These are phyloP conservation scores for Chironomus tepperi DNA, from an alignment of 1,140 invertebrate species.

Conservation along the genomic window DNA sequence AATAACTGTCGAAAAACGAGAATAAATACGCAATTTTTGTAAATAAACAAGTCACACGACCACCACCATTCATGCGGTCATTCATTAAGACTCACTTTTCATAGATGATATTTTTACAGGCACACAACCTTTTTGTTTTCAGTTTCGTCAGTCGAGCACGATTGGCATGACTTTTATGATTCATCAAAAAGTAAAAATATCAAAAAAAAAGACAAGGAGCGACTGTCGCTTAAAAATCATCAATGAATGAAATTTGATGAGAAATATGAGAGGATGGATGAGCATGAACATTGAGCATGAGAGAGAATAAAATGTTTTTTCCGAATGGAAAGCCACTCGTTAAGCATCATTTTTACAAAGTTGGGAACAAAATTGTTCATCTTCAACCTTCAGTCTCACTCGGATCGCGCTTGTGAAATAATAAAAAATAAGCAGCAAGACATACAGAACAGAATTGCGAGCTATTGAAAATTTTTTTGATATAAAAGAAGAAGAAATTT, in stretches of 20 bases:
- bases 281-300: background rate
- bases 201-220: background rate
- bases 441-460: background rate
- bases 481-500: background rate
- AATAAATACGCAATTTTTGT: too few species aligned
- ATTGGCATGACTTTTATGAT: background rate
- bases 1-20: too few species aligned
- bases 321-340: background rate
- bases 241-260: slow-evolving; percentile 7
- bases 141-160: too few species aligned
- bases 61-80: background rate
- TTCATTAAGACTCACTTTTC: background rate
- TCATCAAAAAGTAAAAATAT: background rate
- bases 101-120: background rate
- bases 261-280: background rate
- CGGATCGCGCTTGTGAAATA: slow-evolving; percentile 15
- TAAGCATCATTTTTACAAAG: background rate
- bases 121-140: background rate
- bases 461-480: background rate
- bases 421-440: background rate
- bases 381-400: background rate
- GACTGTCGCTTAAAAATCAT: background rate
- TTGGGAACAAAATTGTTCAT: background rate
- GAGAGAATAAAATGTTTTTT: background rate
- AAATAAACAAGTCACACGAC: too few species aligned